A percentile compares a stretch with the other conserved stretches of the same genome.
These are phyloP conservation scores for Deilephila porcellus DNA, from an alignment of 2,888 invertebrate genomes.

Conservation along the genomic window DNA sequence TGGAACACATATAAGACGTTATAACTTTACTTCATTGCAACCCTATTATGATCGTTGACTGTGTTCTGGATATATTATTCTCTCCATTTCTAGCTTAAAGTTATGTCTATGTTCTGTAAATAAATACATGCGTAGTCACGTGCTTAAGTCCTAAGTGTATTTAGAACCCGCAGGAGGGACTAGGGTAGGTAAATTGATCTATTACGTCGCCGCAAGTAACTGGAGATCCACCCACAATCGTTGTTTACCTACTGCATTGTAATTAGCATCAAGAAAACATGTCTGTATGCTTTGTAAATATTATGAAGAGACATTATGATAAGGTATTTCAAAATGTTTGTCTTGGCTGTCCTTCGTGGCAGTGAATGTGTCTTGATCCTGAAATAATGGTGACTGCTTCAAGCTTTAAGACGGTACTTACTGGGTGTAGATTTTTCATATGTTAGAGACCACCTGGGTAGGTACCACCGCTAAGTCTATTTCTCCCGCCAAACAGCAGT, in stretches of 20 bases:
- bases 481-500: no score
- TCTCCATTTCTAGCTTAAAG: not conserved
- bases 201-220: slow-evolving; percentile 40
- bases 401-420: not conserved
- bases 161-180: not conserved
- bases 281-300: not conserved
- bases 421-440: no score
- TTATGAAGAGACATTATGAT: not conserved
- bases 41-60: no score
- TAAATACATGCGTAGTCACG: not conserved
- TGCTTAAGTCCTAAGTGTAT: not conserved
- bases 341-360: not conserved
- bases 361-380: not conserved
- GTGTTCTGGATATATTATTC: no score
- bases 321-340: not conserved
- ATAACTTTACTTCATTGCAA: no score
- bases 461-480: no score
- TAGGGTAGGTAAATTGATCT: slow-evolving; percentile 30
- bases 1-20: no score
- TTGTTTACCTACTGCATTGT: slow-evolving; percentile 25
- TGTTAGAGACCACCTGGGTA: no score
- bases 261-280: not conserved
- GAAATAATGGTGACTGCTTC: not conserved
- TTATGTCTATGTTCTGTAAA: not conserved
- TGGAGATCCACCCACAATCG: slow-evolving; percentile 43